These are phyloP conservation scores for Aphidius ervi DNA, from an alignment of 1,140 invertebrate genomes.

Conservation along the genomic window DNA sequence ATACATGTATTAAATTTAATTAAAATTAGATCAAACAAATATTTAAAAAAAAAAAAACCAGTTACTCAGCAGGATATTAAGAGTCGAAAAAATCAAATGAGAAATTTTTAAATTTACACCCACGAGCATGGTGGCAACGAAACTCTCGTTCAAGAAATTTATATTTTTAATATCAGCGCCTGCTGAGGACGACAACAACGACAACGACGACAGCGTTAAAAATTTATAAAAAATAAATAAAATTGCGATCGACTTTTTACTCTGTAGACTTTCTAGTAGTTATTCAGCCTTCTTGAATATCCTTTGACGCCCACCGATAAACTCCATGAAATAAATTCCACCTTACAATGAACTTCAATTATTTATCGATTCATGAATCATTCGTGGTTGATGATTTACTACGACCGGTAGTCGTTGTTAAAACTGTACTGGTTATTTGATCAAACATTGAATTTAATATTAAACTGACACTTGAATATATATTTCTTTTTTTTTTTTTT, in stretches of 20 bases:
- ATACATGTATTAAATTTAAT: constrained; percentile 26
- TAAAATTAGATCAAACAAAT: constrained; percentile 43
- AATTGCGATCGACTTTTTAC: no score
- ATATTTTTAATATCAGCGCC: constrained; percentile 22
- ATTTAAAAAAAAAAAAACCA: constrained; percentile 19
- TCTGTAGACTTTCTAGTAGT: no score
- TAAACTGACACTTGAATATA: constrained; percentile 3
- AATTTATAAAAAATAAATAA: no score
- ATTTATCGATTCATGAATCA: constrained; percentile 29
- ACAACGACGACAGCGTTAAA: not conserved
- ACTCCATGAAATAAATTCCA: constrained; percentile 2
- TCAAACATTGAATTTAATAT: constrained; percentile 24
- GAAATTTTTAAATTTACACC: no score
- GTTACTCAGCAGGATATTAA: constrained; percentile 27
- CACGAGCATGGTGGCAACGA: not conserved
- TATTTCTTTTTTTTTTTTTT: not conserved
- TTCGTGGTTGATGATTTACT: constrained; percentile 25
- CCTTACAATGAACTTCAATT: constrained; percentile 24
- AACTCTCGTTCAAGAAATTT: constrained; percentile 17
- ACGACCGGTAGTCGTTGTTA: constrained; percentile 25
- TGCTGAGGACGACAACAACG: not conserved
- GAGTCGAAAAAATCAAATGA: no score
- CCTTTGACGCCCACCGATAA: constrained; percentile 2
- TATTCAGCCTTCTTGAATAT: no score
- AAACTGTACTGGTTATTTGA: constrained; percentile 17